Conservation (phyloP, 1,140 invertebrate genomes). For the Mercenaria mercenaria region DNA sequence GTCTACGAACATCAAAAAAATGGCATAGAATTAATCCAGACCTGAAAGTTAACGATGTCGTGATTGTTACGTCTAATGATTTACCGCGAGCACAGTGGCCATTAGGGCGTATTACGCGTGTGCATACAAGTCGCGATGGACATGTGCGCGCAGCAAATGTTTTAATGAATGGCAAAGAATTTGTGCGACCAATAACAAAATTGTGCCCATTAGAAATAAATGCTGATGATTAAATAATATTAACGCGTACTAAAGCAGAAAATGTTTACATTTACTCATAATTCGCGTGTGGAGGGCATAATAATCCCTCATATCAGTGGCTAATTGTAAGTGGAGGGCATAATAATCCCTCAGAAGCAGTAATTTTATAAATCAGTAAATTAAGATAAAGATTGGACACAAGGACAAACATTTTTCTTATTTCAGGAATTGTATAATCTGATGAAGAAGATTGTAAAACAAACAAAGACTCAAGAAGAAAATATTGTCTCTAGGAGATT, state of each 20-base stretch:
- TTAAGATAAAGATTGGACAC: too few species aligned
- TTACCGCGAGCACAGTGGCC: conserved; percentile 33
- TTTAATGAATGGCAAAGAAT: neutral
- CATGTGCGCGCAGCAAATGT: conserved; percentile 37
- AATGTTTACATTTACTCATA: too few species aligned
- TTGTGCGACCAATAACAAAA: neutral
- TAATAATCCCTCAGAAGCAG: too few species aligned
- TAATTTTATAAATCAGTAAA: too few species aligned
- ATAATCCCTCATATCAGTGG: too few species aligned
- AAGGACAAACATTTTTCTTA: too few species aligned
- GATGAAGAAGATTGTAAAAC: too few species aligned
- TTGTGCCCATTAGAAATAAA: neutral
- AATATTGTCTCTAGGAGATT: too few species aligned
- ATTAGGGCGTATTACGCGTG: conserved; percentile 22
- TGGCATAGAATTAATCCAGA: neutral
- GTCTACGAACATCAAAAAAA: neutral
- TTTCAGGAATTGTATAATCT: too few species aligned
- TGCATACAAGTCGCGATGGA: conserved; percentile 42
- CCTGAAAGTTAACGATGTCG: conserved; percentile 11
- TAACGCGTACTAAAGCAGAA: neutral
- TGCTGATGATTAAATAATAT: too few species aligned
- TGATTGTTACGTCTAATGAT: conserved; percentile 15
- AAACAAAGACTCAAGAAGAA: too few species aligned
- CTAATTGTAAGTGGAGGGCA: too few species aligned
- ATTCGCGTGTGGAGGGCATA: neutral